Evolutionary conservation across 2,113 vertebrate species (phyloP), one percentile per base, ranked within the genome.

Genomic region (Triplophysa siluroides): DNA sequence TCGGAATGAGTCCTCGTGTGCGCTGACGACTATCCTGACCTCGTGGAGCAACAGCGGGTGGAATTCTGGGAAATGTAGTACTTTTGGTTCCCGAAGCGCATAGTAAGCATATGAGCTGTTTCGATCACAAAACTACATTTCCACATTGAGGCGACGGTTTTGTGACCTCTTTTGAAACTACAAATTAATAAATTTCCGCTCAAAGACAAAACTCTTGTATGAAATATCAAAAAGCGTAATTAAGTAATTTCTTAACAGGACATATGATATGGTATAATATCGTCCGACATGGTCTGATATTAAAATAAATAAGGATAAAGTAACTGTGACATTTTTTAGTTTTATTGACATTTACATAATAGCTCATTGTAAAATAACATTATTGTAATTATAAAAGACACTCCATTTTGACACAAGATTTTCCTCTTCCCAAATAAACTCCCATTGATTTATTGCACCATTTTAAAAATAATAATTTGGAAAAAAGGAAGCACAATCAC

Each of bases 1-100:
- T 92, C 89, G 88, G 85, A 88, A 86, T 88, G 81, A 72, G 87
- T 90, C 91, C 91, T 86, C 88, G 91, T 93, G 91, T 90, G 92
- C 88, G 91, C 84, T 76, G 83, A 81, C 79, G 89, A 85, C 81
- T 85, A 83, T 66, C 73, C 74, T 78, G 71, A 70, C 54, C 79
- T 50, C 80, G 84, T 76, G 78, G 60, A 84, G 76, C 81, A 70
- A 81, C 29, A 23, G 0, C 71, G 72, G 58, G 6, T 0, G 56
- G 89, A 65, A 78, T 61, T 43, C 77, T 92, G 92, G 93, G 92
- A 91, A 77, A 85, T 85, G 85, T 23, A 89, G 92, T 93, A 10
- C 10, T 45, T 6, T 9, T 1, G 29, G 1, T n/a, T 23, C 21
- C 16, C 9, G 2, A 21, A 1, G 24, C 19, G 1, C 11, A 21